phyloP scores from a whole-genome alignment of 2,113 vertebrate genomes.

The Passer domesticus region DNA sequence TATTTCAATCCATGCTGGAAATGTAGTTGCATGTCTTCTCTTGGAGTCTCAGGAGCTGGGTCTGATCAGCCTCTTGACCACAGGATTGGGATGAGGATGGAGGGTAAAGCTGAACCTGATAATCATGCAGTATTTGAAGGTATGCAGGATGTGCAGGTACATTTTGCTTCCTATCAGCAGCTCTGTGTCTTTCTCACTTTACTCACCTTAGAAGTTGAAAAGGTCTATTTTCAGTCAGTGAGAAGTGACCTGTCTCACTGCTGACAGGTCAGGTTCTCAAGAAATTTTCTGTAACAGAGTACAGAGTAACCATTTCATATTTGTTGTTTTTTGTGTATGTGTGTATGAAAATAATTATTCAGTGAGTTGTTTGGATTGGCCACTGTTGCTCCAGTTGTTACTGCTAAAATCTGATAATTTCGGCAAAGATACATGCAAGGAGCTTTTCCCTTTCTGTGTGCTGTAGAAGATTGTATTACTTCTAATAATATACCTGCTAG shows the following conservation, averaged over 20 bases:
- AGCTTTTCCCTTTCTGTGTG: not conserved
- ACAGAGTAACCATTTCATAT: not conserved
- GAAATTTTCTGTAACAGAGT: not conserved
- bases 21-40: not conserved
- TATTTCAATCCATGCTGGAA: not conserved
- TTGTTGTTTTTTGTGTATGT: fast-evolving
- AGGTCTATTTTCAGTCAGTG: not conserved
- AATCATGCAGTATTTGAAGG: not conserved
- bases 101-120: not conserved
- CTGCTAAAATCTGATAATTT: not conserved
- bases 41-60: not conserved
- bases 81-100: not conserved
- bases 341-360: not conserved
- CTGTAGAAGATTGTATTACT: not conserved
- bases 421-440: not conserved
- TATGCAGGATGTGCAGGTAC: not conserved
- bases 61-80: not conserved
- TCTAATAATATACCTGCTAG: not conserved
- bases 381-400: not conserved
- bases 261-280: not conserved
- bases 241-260: not conserved
- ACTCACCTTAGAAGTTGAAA: not conserved
- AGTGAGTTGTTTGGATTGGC: not conserved
- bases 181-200: not conserved
- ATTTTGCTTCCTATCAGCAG: not conserved